These are phyloP conservation scores for Eubucco bourcierii DNA, from an alignment of 2,113 vertebrate genomes.

Conservation along the genomic window DNA sequence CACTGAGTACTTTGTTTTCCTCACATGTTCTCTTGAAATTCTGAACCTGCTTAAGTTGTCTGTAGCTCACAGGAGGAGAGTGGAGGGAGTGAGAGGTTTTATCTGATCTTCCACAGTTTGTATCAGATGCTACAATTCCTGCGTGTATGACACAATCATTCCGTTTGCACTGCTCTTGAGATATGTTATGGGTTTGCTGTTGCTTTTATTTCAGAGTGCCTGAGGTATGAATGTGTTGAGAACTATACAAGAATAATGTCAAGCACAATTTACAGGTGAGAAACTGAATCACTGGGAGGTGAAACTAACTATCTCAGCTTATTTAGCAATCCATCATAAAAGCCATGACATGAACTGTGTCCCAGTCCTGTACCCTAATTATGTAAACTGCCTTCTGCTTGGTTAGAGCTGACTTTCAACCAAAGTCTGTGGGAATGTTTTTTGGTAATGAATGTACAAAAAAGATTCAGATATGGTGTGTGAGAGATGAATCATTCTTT, in stretches of 20 bases:
- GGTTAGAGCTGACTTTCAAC: not conserved
- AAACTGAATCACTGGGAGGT: not conserved
- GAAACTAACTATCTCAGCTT: not conserved
- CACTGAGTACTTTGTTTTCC: not conserved
- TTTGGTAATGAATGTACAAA: not conserved
- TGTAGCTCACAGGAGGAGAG: not conserved
- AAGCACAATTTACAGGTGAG: not conserved
- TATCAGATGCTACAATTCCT: not conserved
- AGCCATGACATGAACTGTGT: not conserved
- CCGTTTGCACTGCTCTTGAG: not conserved
- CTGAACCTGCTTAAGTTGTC: not conserved
- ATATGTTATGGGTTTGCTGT: not conserved
- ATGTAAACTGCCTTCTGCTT: not conserved
- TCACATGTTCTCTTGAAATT: not conserved
- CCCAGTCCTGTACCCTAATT: not conserved
- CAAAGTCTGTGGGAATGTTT: not conserved
- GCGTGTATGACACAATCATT: not conserved
- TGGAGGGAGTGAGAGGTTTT: not conserved
- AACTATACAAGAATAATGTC: not conserved
- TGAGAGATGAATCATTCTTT: not conserved
- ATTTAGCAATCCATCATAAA: not conserved
- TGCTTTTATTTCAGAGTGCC: not conserved
- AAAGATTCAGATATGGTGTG: not conserved
- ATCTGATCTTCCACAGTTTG: not conserved
- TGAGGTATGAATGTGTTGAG: not conserved